Evolutionary conservation across 1,140 invertebrate species (phyloP).

Genomic region (Psilanteris sp.): DNA sequence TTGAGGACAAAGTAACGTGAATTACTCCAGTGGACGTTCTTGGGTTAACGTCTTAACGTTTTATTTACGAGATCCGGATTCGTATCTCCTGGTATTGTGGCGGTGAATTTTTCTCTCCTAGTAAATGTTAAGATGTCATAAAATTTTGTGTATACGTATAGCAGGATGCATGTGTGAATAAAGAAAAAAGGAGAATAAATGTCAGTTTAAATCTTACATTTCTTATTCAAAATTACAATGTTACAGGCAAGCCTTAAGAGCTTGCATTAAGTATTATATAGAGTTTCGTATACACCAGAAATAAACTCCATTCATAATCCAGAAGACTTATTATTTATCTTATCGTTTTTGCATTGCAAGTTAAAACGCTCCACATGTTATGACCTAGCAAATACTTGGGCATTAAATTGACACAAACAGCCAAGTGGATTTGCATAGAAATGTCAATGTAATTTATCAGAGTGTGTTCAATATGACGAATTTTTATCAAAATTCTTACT

Average conservation of each 20-base stretch:
- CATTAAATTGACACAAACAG: conserved; percentile 19
- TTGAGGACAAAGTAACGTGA: conserved; percentile 41
- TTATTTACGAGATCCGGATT: conserved; percentile 54
- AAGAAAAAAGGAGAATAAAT: conserved; percentile 14
- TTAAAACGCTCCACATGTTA: no score
- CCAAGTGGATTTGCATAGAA: conserved; percentile 7
- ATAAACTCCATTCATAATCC: conserved; percentile 22
- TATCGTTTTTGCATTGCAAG: no score
- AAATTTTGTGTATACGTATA: conserved; percentile 22
- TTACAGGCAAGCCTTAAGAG: conserved; percentile 6
- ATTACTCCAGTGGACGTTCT: conserved; percentile 16
- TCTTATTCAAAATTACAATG: conserved; percentile 36
- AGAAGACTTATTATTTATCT: conserved; percentile 16
- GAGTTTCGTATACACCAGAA: not conserved
- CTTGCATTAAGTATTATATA: conserved; percentile 23
- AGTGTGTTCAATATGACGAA: conserved; percentile 7
- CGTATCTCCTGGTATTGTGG: conserved; percentile 15
- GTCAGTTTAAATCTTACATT: conserved; percentile 36
- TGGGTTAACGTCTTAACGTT: conserved; percentile 38
- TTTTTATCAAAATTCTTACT: conserved; percentile 17
- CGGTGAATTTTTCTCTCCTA: conserved; percentile 23
- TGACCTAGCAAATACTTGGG: no score
- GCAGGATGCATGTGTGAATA: conserved; percentile 10
- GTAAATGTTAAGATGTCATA: conserved; percentile 43
- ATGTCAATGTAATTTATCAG: conserved; percentile 10